phyloP scores from a whole-genome alignment of 2,113 vertebrate genomes.

The Morone chrysops region DNA sequence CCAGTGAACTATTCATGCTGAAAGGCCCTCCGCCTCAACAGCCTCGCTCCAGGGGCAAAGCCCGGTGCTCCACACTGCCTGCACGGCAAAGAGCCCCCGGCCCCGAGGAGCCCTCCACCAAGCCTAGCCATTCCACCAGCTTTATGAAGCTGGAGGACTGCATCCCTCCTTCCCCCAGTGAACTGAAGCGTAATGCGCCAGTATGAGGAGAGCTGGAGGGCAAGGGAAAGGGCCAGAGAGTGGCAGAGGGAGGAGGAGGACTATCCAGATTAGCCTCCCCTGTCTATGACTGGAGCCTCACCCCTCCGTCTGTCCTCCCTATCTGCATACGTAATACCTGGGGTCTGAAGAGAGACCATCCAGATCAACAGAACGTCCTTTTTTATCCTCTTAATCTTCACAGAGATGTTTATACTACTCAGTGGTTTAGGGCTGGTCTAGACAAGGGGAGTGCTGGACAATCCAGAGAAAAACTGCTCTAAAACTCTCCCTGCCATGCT shows the following conservation, averaged over 20 bases:
- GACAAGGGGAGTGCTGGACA: slow-evolving; percentile 44
- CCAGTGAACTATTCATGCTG: slow-evolving; percentile 73
- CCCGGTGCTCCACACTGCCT: slow-evolving; percentile 81
- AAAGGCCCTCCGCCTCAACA: slow-evolving; percentile 78
- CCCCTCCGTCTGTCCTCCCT: slow-evolving; percentile 24
- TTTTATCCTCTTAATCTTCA: slow-evolving; percentile 54
- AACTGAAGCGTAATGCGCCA: slow-evolving; percentile 75
- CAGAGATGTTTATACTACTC: slow-evolving; percentile 45
- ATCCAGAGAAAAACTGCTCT: slow-evolving; percentile 49
- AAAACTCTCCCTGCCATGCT: slow-evolving; percentile 40
- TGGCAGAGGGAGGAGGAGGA: slow-evolving; percentile 45
- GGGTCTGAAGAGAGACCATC: slow-evolving; percentile 39
- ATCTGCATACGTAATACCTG: slow-evolving; percentile 44
- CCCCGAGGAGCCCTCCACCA: slow-evolving; percentile 58
- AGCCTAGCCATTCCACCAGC: slow-evolving; percentile 81
- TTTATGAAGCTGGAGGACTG: slow-evolving; percentile 75
- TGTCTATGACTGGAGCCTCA: slow-evolving; percentile 63
- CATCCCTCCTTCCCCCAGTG: slow-evolving; percentile 76
- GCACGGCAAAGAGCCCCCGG: slow-evolving; percentile 68
- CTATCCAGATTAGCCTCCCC: slow-evolving; percentile 64
- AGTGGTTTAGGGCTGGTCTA: slow-evolving; percentile 37
- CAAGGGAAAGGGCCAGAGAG: slow-evolving; percentile 14
- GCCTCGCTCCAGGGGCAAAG: slow-evolving; percentile 75
- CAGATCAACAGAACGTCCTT: slow-evolving; percentile 26
- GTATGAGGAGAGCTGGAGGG: slow-evolving; percentile 60